Evolutionary conservation across 2,888 invertebrate species (phyloP), one percentile per base, ranked within the genome.

Genomic region (Dusona sp.): DNA sequence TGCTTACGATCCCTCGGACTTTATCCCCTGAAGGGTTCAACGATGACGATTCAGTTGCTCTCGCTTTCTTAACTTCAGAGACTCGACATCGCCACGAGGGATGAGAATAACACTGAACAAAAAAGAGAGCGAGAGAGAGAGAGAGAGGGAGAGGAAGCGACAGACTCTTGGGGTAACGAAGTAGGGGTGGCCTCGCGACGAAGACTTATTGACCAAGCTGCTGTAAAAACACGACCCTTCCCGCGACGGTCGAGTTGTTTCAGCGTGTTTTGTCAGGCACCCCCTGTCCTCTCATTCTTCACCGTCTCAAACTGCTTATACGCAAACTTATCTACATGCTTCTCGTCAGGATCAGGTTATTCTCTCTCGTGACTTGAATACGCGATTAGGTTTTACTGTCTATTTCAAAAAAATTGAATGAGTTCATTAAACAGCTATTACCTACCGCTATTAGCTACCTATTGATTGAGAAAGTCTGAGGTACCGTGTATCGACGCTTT

Each of bases 161-260:
- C 33, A 45, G 57, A 79, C 74, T 65, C 16, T 25, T 29, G 83
- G 75, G 33, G 77, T 72, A 83, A 75, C 61, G 48, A 78, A 64
- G 81, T 67, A 78, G 78, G 29, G 84, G 82, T 72, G 73, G 86
- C 85, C 82, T 74, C 51, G 65, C 81, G 79, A 74, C 79, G 72
- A 81, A 83, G 87, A 89, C 89, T 89, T 89, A 89, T 89, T 90
- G 90, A 90, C 90, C 88, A 83, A 88, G 89, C 89, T 86, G 88
- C 89, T 90, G 88, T 89, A 91, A 92, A 92, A 92, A 91, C 91
- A 92, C 87, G 88, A 91, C 90, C 90, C 90, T 90, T 89, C 72
- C 87, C 88, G 85, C 61, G 86, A 84, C 88, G 88, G 89, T 89
- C 89, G 88, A 91, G 91, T 91, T 92, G 90, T 91, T 92, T 91